Evolutionary conservation across 2,888 invertebrate species (phyloP).

Genomic region (Harpagoxenus sublaevis): DNA sequence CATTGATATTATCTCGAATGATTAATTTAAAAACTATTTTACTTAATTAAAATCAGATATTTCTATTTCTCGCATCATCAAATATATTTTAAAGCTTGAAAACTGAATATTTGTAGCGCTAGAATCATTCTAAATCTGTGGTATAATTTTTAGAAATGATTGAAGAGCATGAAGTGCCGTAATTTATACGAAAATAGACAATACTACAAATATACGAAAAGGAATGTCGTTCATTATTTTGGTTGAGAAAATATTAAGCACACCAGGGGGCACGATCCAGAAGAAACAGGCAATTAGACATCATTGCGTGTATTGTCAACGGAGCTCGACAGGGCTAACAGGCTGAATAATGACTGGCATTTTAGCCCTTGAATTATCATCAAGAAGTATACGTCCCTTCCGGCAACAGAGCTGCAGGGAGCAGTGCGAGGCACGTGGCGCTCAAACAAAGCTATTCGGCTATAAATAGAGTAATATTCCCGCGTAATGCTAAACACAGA

Average conservation of each 20-base stretch:
- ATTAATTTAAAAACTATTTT: background rate
- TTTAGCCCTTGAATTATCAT: slow-evolving; percentile 70
- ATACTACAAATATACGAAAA: background rate
- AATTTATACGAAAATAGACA: background rate
- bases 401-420: slow-evolving; percentile 10
- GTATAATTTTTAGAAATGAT: background rate
- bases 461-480: slow-evolving; percentile 73
- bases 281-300: slow-evolving; percentile 48
- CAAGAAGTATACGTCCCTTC: slow-evolving; percentile 20
- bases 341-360: slow-evolving; percentile 65
- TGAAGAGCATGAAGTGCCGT: background rate
- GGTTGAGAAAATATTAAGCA: slow-evolving; percentile 32
- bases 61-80: background rate
- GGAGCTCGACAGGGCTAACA: slow-evolving; percentile 61
- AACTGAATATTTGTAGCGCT: background rate
- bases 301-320: slow-evolving; percentile 55
- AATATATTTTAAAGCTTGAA: background rate
- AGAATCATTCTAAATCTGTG: background rate
- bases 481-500: slow-evolving; percentile 44
- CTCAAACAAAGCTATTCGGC: slow-evolving; percentile 59
- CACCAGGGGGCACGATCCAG: slow-evolving; percentile 12
- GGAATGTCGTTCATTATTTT: slow-evolving; percentile 39
- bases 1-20: background rate
- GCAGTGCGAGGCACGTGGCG: slow-evolving; percentile 68
- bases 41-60: background rate